phyloP scores from a whole-genome alignment of 2,797 vertebrate species.

The Microtus obscurus region DNA sequence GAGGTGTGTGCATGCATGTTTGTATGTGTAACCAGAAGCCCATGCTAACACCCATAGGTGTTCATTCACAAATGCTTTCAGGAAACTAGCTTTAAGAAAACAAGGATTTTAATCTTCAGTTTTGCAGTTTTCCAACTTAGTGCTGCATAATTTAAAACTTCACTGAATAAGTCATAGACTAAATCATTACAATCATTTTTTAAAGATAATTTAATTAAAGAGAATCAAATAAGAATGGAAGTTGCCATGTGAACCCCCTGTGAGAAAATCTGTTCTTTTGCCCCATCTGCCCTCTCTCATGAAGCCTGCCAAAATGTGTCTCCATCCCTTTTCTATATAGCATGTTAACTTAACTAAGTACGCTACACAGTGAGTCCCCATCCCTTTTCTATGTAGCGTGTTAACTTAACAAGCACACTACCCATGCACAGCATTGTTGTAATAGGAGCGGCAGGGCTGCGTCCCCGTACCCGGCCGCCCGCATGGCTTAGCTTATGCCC shows the following conservation, averaged over 20 bases:
- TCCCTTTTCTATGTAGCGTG: too few relatives aligned
- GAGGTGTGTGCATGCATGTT: neutral
- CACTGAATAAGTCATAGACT: conserved; percentile 30
- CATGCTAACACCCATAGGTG: neutral
- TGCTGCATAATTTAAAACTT: conserved; percentile 62
- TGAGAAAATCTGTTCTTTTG: neutral
- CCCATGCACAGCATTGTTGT: neutral
- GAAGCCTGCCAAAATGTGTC: neutral
- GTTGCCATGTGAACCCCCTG: neutral
- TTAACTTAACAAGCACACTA: neutral
- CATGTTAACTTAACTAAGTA: neutral
- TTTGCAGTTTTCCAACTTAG: conserved; percentile 34
- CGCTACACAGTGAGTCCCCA: accelerated
- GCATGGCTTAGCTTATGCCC: too few relatives aligned
- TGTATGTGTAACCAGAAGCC: neutral
- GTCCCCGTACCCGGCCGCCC: too few relatives aligned
- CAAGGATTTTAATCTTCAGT: conserved; percentile 50
- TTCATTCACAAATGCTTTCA: conserved; percentile 47
- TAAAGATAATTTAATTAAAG: conserved; percentile 25
- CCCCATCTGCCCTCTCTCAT: neutral
- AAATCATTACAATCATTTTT: conserved; percentile 53
- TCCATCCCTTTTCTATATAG: neutral
- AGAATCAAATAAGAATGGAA: conserved; percentile 1
- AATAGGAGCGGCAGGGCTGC: too few relatives aligned
- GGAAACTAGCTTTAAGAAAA: conserved; percentile 48